These are phyloP conservation scores for Alectura lathami DNA, from an alignment of 2,113 vertebrate genomes.

Conservation along the genomic window DNA sequence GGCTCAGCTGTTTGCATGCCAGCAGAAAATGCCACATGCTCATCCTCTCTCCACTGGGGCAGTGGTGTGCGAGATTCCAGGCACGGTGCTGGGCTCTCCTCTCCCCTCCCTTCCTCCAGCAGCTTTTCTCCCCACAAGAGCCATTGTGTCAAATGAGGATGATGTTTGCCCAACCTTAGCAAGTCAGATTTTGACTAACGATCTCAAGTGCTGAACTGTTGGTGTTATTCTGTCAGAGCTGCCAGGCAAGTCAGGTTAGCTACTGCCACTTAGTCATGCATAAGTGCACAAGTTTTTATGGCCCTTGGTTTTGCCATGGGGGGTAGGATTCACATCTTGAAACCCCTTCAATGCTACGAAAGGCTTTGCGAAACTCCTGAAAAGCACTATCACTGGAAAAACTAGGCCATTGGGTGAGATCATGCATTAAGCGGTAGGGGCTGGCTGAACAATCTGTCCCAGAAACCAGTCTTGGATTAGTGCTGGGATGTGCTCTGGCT, in stretches of 20 bases:
- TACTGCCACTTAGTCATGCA: background rate
- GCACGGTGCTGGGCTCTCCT: background rate
- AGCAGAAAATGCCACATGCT: conserved; percentile 58
- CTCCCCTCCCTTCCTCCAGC: background rate
- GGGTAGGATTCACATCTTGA: background rate
- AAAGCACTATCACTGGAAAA: conserved; percentile 64
- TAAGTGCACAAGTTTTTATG: background rate
- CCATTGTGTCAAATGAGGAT: background rate
- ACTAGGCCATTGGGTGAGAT: conserved; percentile 62
- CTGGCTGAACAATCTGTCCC: conserved; percentile 68
- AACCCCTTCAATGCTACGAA: background rate
- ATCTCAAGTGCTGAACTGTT: background rate
- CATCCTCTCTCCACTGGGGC: background rate
- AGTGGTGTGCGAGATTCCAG: conserved; percentile 18
- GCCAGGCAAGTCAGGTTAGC: conserved; percentile 21
- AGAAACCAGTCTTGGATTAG: conserved; percentile 52
- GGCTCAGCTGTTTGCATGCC: conserved; percentile 66
- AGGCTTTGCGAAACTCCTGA: conserved; percentile 48
- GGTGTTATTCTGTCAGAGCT: conserved; percentile 5
- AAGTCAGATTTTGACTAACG: conserved; percentile 36
- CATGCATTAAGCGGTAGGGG: conserved; percentile 60
- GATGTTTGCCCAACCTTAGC: conserved; percentile 23
- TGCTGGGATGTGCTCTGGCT: conserved; percentile 38
- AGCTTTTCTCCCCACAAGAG: background rate
- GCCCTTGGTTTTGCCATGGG: background rate